Percentiles rank a stretch among this genome's conserved stretches.
Evolutionary conservation across 2,113 vertebrate species (phyloP).

Genomic region (Phoxinus phoxinus): DNA sequence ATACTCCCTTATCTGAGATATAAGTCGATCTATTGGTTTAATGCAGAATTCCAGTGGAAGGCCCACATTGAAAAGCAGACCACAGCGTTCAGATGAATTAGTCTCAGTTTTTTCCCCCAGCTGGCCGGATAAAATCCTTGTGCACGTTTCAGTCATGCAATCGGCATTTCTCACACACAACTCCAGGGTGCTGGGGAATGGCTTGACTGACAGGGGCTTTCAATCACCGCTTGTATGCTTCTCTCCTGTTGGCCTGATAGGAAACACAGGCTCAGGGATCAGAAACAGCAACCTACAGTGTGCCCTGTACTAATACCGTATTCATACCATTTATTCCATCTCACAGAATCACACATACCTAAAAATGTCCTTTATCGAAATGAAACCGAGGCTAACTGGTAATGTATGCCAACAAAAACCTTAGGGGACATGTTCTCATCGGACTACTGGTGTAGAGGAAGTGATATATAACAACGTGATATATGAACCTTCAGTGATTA

Average conservation of each 20-base stretch:
- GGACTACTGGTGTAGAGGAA: neutral
- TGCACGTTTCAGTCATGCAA: slow-evolving; percentile 47
- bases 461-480: slow-evolving; percentile 25
- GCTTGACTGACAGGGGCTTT: slow-evolving; percentile 49
- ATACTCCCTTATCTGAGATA: neutral
- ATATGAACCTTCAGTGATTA: slow-evolving; percentile 46
- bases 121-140: slow-evolving; percentile 35
- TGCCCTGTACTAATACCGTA: slow-evolving; percentile 28
- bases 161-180: slow-evolving; percentile 50
- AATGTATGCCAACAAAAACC: slow-evolving; percentile 39
- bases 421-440: slow-evolving; percentile 32
- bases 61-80: slow-evolving; percentile 25
- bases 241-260: slow-evolving; percentile 45
- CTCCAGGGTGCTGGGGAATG: slow-evolving; percentile 34
- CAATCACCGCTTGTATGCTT: slow-evolving; percentile 49
- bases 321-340: slow-evolving; percentile 32
- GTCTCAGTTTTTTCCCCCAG: slow-evolving; percentile 38
- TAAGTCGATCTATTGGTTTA: neutral
- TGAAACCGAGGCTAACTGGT: slow-evolving; percentile 9
- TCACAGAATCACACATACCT: neutral
- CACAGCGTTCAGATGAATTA: slow-evolving; percentile 34
- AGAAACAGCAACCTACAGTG: slow-evolving; percentile 40
- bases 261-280: slow-evolving; percentile 50
- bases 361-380: slow-evolving; percentile 18
- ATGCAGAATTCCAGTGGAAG: slow-evolving; percentile 12